These are phyloP conservation scores for Lochmaea crataegi DNA, from an alignment of 2,888 invertebrate species.

Conservation along the genomic window DNA sequence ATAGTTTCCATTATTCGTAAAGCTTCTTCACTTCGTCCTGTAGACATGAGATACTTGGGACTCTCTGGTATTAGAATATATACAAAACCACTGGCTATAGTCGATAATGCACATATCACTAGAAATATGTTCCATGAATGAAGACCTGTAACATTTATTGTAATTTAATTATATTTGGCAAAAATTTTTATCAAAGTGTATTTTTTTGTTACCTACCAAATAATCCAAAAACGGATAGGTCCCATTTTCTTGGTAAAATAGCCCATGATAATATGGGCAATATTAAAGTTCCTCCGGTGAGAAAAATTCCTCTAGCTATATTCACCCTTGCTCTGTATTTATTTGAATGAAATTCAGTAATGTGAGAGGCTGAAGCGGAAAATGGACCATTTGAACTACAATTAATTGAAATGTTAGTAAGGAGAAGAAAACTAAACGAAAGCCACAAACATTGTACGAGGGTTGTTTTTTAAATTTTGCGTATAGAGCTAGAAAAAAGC, in stretches of 20 bases:
- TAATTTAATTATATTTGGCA: neutral
- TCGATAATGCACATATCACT: slow-evolving; percentile 72
- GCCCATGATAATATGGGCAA: slow-evolving; percentile 79
- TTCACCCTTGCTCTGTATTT: slow-evolving; percentile 74
- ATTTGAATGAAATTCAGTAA: slow-evolving; percentile 78
- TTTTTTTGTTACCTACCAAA: slow-evolving; percentile 37
- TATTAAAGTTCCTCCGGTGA: slow-evolving; percentile 72
- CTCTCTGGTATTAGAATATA: slow-evolving; percentile 77
- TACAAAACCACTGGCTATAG: slow-evolving; percentile 72
- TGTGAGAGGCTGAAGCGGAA: slow-evolving; percentile 76
- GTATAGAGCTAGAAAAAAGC: too few species aligned
- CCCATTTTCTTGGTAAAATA: slow-evolving; percentile 71
- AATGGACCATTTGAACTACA: slow-evolving; percentile 75
- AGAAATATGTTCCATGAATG: slow-evolving; percentile 74
- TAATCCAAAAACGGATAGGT: slow-evolving; percentile 36
- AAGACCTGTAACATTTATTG: slow-evolving; percentile 62
- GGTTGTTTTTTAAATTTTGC: too few species aligned
- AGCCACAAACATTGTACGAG: too few species aligned
- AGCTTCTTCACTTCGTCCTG: slow-evolving; percentile 75
- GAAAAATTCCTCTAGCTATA: slow-evolving; percentile 73
- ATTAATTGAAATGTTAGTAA: neutral
- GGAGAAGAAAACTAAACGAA: neutral
- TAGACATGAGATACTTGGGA: slow-evolving; percentile 80
- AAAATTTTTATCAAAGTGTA: too few species aligned
- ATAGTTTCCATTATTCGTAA: slow-evolving; percentile 72